Evolutionary conservation across 2,888 invertebrate genomes (phyloP), one percentile per base, ranked within the genome.

Genomic region (Drosophila meridiana): DNA sequence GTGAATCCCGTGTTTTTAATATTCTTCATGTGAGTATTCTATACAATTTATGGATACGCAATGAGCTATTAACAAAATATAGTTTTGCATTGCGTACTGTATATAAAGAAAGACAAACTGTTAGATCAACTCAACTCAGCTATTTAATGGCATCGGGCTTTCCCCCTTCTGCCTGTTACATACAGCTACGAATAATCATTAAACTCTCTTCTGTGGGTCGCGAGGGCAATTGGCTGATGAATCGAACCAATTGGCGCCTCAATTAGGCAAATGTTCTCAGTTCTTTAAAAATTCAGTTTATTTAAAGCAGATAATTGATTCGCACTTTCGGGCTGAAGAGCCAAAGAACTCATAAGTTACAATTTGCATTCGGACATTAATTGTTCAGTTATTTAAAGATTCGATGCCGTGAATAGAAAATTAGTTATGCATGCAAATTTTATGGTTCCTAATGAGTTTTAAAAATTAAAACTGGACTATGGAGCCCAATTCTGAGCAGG

Each of bases 281-380:
- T 55, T 61, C 66, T 66, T 43, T 57, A 36, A 47, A 36, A 47
- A 47, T 36, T 53, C 30, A 14, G 11, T 36, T 45, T 52, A 28
- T 68, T 57, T 43, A 66, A 76, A 65, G 48, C 55, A 67, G 67
- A 64, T 57, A 57, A 73, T 68, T 72, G 52, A 26, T 57, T 61
- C 20, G 42, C 45, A 53, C 45, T 69, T 62, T 45, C 45, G 50
- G 57, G 61, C 42, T 48, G 7, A 20, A 42, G 50, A 50, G 50
- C 47, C 52, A 42, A 20, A 61, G 67, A 66, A 47, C 74, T 30
- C 66, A 69, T 73, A 73, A 71, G 62, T 74, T 48, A 62, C 62
- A 76, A 89, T 85, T 82, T 84, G 71, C 76, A 72, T 64, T 74
- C 61, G 76, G 48, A 56, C 58, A 64, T 85, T 77, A 76, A 85